Evolutionary conservation across 2,797 vertebrate genomes (phyloP), one percentile per base, ranked within the genome.

Genomic region (Calcarius lapponicus): DNA sequence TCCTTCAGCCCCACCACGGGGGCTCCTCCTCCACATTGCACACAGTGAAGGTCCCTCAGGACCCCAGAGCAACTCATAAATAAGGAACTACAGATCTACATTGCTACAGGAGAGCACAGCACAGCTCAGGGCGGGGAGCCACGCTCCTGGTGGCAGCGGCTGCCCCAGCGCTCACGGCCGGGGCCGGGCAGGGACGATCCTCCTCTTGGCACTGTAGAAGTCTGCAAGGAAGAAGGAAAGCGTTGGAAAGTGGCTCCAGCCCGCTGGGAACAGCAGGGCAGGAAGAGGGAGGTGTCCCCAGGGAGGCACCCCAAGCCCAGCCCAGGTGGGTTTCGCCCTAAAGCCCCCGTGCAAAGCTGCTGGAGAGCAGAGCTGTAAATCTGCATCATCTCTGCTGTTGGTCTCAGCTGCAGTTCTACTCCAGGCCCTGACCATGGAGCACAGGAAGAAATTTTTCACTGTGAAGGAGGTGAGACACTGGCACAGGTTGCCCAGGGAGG

Each of bases 171-270:
- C 1, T 99, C 97, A 99, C 92, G 97, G 94, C 74, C 97, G 98
- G 36, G 98, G 98, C 96, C 98, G 98, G 79, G 95, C 96, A 2
- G 97, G 95, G 70, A 98, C 90, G 0, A 98, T 96, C 97, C 98
- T 98, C 85, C 98, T 92, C 95, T 99, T 99, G 45, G 98, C 95
- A 95, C 98, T 98, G 92, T 99, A 99, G 98, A 99, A 99, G 96
- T 99, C 99, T 99, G 98, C 61, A 76, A 40, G 61, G 75, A 31
- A 75, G 64, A 95, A 86, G 92, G 43, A 96, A 26, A 93, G 43
- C 66, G 83, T 29, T 75, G 80, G 66, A 45, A 88, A 61, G 61
- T 13, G 72, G 31, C 45, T 51, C 51, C 71, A 92, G 64, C 50
- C 53, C 1, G 4, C 3, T 40, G 28, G 58, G 29, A 86, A 21